These are phyloP conservation scores for Mesodorylaimus sp. DNA, from an alignment of 2,888 invertebrate genomes.

Conservation along the genomic window DNA sequence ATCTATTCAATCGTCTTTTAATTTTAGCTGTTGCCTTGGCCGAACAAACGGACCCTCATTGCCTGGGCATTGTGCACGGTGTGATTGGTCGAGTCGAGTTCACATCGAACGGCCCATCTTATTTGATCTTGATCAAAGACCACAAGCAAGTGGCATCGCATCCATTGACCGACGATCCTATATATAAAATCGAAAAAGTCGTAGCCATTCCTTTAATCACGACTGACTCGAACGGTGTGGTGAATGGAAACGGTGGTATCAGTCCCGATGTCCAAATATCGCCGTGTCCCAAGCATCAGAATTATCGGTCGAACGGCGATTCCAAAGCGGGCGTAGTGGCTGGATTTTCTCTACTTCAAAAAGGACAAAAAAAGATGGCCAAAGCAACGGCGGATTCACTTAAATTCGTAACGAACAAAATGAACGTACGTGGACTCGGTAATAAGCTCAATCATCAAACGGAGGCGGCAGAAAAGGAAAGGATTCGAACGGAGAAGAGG, in stretches of 20 bases:
- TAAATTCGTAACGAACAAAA: not conserved
- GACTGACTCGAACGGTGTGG: not conserved
- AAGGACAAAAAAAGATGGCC: not conserved
- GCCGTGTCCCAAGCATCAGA: not conserved
- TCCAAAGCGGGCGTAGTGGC: not conserved
- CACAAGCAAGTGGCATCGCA: not conserved
- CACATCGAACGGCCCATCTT: not conserved
- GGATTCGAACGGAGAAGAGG: not conserved
- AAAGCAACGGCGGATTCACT: not conserved
- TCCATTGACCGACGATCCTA: not conserved
- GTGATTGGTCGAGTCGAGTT: not conserved
- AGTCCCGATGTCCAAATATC: not conserved
- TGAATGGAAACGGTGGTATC: not conserved
- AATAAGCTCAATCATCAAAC: not conserved
- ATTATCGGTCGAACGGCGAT: not conserved
- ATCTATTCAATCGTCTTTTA: too few species aligned
- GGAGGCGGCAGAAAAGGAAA: not conserved
- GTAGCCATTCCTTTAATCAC: not conserved
- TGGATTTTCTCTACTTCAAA: not conserved
- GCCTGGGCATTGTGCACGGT: not conserved
- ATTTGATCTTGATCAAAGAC: not conserved
- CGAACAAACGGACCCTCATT: not conserved
- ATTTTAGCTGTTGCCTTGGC: not conserved
- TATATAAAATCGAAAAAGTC: not conserved
- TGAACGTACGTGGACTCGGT: not conserved